phyloP scores from a whole-genome alignment of 2,113 vertebrate species.

The Halcyon senegalensis region DNA sequence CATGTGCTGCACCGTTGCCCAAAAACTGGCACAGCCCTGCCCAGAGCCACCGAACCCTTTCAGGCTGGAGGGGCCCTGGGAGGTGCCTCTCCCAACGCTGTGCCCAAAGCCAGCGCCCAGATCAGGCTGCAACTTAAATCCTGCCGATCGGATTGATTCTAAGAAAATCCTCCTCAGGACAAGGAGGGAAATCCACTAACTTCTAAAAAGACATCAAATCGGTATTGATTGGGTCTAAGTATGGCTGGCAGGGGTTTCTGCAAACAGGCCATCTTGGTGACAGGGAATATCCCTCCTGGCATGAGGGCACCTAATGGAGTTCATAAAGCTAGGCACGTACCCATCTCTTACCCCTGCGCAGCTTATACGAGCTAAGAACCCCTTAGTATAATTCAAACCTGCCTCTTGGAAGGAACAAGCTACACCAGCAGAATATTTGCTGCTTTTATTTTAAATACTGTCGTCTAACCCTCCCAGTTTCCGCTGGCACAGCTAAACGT shows the following conservation, averaged over 20 bases:
- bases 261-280: background rate
- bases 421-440: background rate
- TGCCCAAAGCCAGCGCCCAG: background rate
- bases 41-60: background rate
- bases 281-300: background rate
- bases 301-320: background rate
- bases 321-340: background rate
- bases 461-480: slow-evolving; percentile 20
- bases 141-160: background rate
- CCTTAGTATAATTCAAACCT: background rate
- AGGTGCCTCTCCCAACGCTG: accelerated
- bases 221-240: background rate
- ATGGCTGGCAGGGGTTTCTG: background rate
- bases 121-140: background rate
- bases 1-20: background rate
- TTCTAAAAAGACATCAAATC: background rate
- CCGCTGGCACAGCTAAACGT: slow-evolving; percentile 31
- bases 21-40: background rate
- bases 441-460: background rate
- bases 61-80: background rate
- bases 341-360: background rate
- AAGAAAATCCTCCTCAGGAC: background rate
- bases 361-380: background rate
- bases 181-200: background rate
- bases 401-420: background rate